These are phyloP conservation scores for Phenacoccus solenopsis DNA, from an alignment of 1,140 invertebrate species.

Conservation along the genomic window DNA sequence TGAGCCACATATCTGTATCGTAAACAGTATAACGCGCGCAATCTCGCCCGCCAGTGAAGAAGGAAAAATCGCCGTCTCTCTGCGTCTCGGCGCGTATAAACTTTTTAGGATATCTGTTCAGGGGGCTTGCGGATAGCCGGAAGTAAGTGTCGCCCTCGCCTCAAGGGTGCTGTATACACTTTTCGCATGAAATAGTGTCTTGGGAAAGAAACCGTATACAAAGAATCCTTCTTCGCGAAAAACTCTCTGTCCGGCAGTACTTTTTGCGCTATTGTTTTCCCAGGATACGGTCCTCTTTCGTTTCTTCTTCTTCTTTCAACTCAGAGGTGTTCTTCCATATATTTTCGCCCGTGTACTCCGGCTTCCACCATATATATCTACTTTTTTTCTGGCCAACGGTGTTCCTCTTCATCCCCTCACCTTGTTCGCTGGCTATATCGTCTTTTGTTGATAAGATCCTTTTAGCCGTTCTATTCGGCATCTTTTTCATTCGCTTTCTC, in stretches of 20 bases:
- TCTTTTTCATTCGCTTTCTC: background rate
- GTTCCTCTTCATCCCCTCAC: background rate
- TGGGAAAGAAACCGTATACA: slow-evolving; percentile 7
- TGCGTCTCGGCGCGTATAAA: background rate
- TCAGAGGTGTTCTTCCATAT: slow-evolving; percentile 12
- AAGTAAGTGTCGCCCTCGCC: slow-evolving; percentile 16
- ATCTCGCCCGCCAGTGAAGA: background rate
- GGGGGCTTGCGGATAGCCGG: slow-evolving; percentile 13
- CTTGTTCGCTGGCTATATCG: background rate
- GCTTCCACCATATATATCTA: background rate
- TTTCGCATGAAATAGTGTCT: slow-evolving; percentile 13
- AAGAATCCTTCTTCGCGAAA: background rate
- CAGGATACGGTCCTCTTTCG: background rate
- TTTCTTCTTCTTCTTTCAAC: background rate
- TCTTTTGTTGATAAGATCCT: slow-evolving; percentile 18
- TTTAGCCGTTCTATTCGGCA: slow-evolving; percentile 6
- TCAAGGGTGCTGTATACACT: slow-evolving; percentile 9
- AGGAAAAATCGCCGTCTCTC: background rate
- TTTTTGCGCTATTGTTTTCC: slow-evolving; percentile 12
- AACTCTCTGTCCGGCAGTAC: slow-evolving; percentile 14
- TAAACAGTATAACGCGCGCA: slow-evolving; percentile 1
- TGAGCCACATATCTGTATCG: slow-evolving; percentile 12
- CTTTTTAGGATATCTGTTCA: background rate
- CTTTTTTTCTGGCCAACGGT: background rate
- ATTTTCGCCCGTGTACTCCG: background rate